Evolutionary conservation across 2,797 vertebrate genomes (phyloP).

Genomic region (Rhabdophis nuchalis): DNA sequence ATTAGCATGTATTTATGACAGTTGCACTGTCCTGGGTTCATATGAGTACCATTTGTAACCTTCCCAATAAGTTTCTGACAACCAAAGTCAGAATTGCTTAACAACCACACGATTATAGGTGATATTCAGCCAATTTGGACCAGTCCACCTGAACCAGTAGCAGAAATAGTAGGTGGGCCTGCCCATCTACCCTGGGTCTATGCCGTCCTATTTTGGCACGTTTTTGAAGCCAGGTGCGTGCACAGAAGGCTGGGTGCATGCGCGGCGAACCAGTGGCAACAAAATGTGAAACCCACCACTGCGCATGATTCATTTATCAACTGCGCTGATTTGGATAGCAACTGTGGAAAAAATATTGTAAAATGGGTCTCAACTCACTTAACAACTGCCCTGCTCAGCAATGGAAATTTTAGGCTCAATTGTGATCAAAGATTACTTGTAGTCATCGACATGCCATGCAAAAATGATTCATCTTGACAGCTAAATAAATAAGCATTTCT

Average conservation of each 20-base stretch:
- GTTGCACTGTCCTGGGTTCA: neutral
- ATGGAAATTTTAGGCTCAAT: neutral
- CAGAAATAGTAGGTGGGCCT: no score
- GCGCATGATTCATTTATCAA: neutral
- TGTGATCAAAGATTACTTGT: neutral
- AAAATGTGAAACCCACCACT: no score
- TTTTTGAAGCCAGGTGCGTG: no score
- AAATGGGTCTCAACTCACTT: neutral
- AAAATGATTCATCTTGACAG: neutral
- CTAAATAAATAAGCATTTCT: neutral
- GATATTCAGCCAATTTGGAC: no score
- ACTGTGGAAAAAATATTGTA: neutral
- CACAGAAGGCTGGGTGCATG: no score
- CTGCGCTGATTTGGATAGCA: neutral
- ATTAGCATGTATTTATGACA: neutral
- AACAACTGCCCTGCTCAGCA: neutral
- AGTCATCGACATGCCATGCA: conserved; percentile 17
- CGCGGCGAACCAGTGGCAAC: no score
- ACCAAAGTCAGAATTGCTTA: neutral
- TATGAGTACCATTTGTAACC: neutral
- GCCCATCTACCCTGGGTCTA: no score
- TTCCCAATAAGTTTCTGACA: neutral
- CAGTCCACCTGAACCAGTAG: no score
- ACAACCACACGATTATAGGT: neutral
- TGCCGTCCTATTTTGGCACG: no score